Percentiles rank a stretch among this genome's conserved stretches.
Conservation (phyloP, 2,113 vertebrate genomes). For the Thinocorus orbignyianus region DNA sequence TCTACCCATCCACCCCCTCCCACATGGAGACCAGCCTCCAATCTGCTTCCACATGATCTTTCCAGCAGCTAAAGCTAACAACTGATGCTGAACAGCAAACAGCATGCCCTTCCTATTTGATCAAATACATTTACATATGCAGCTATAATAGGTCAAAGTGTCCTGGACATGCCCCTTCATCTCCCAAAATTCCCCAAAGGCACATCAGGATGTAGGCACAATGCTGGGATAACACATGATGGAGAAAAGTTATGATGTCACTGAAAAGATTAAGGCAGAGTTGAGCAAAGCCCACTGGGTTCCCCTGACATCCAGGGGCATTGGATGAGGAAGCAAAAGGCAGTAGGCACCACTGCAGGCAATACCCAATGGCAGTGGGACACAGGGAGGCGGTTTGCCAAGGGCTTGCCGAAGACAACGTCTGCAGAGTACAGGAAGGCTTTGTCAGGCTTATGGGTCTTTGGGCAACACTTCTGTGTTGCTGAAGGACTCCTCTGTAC, state of each 20-base stretch:
- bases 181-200: not conserved
- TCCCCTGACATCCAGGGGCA: not conserved
- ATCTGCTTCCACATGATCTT: not conserved
- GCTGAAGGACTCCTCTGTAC: not conserved
- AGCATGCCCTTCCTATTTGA: not conserved
- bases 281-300: not conserved
- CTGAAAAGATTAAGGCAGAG: not conserved
- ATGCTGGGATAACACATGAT: not conserved
- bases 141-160: not conserved
- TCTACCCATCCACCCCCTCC: not conserved
- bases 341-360: rapidly evolving
- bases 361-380: not conserved
- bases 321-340: not conserved
- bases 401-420: not conserved
- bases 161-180: not conserved
- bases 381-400: not conserved
- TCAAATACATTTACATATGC: not conserved
- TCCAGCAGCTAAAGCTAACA: not conserved
- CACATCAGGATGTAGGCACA: not conserved
- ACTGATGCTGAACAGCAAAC: not conserved
- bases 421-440: not conserved
- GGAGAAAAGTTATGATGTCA: not conserved
- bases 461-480: not conserved
- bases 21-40: not conserved
- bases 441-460: not conserved